phyloP scores from a whole-genome alignment of 2,888 invertebrate species.

The Oeneis ivallda region DNA sequence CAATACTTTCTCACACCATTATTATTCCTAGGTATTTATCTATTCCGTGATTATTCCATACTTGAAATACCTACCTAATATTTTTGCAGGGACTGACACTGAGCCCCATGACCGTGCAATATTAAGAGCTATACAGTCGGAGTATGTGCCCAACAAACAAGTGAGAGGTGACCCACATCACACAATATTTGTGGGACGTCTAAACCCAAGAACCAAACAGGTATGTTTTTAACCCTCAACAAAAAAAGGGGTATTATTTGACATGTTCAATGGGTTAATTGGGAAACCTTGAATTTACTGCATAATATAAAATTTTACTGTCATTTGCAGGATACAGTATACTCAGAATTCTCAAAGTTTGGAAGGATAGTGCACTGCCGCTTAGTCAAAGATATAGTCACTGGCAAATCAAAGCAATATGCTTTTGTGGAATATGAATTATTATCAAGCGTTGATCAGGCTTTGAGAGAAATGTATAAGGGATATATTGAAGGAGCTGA shows the following conservation, averaged over 20 bases:
- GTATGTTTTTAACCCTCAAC: no score
- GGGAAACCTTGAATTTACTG: no score
- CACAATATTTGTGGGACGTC: constrained; percentile 88
- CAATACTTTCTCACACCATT: no score
- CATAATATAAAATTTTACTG: background rate
- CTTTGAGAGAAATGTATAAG: constrained; percentile 82
- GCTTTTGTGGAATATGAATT: constrained; percentile 92
- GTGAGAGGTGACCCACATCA: constrained; percentile 86
- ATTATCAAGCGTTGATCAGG: constrained; percentile 82
- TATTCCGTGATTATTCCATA: background rate
- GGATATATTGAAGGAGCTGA: constrained; percentile 84
- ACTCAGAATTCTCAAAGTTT: constrained; percentile 82
- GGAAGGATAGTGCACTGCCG: constrained; percentile 84
- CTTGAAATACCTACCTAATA: background rate
- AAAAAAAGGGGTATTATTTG: no score
- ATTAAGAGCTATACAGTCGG: constrained; percentile 85
- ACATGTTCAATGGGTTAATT: no score
- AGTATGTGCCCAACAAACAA: constrained; percentile 84
- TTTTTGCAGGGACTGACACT: constrained; percentile 83
- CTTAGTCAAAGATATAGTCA: constrained; percentile 90
- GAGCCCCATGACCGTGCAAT: constrained; percentile 91
- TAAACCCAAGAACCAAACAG: constrained; percentile 86
- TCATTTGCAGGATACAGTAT: constrained; percentile 76
- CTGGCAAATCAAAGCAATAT: constrained; percentile 91
- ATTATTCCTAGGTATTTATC: no score